Evolutionary conservation across 2,797 vertebrate species (phyloP), one percentile per base, ranked within the genome.

Genomic region (Micrastur ruficollis): DNA sequence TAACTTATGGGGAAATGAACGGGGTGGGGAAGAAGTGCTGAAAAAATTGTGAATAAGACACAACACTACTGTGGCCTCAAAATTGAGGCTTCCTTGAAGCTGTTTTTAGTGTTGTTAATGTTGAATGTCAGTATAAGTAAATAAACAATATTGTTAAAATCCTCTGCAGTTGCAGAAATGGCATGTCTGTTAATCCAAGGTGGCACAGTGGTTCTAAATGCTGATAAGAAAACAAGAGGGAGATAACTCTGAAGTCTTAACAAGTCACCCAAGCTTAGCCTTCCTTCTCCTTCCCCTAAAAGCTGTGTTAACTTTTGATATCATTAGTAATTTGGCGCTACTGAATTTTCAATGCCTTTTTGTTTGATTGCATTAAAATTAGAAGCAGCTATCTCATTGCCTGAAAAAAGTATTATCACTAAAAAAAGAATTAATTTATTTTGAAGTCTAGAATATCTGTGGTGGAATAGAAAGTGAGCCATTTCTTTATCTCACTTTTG

Each of bases 401-500:
- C 29, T 83, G 72, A 31, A 52, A 66, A 47, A 52, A 58, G 22
- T 74, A 29, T 81, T 89, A 17, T 70, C 4, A 8, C 63, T 63
- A 18, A 83, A 93, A 93, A 91, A 80, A 23, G 53, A 93, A 81
- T 52, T 76, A 23, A 55, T 94, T 85, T 90, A 29, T 92, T 89
- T 95, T 86, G 27, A 95, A 96, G 84, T 72, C 8, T 25, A 87
- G 78, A 81, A 40, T 91, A 87, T 91, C 81, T 95, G 66, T 83
- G 80, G n/a, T 70, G 46, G 91, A 79, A 74, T 80, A 68, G 82
- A 96, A 97, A 86, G 38, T 1, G 0, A 86, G 9, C 34, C 7
- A 55, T 95, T 95, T 91, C 88, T 94, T 94, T 93, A 95, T 96
- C 95, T 91, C 55, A 80, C 32, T 96, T 90, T 91, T 81, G 56